Base-by-base conservation (phyloP, 2,888 invertebrate genomes). In the Pimpla rufipes region DNA sequence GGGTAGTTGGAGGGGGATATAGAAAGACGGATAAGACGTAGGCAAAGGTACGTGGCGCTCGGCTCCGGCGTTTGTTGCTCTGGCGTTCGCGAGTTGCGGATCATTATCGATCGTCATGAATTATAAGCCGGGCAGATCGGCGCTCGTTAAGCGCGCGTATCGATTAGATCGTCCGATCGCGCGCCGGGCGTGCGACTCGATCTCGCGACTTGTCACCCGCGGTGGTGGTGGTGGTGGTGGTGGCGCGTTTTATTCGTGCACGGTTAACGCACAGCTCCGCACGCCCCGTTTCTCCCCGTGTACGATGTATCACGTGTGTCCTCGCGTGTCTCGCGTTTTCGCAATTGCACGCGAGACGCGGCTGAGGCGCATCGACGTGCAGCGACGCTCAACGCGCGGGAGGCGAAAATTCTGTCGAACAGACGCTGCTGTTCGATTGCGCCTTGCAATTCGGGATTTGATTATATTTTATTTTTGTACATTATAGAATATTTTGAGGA, bases 71-170 rank as follows among this genome's bases (percentile, higher is more conserved):
- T 62, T 68, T 66, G 70, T 57, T 71, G 77, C 64, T 77, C 64
- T 50, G 70, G 74, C 74, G n/a, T 77, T 82, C 29, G 62, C n/a
- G n/a, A n/a, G n/a, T 40, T 67, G 40, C 40, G 71, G 79, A 80
- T 85, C 82, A 88, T 89, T 89, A 89, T 90, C 90, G 90, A 89
- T 87, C 87, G 86, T 83, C 87, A 88, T 91, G 90, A 89, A 90
- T 91, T 90, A 87, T 88, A 87, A 81, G 66, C 71, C 74, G 79
- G 55, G 79, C 67, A 84, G 85, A 89, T 89, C 85, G 79, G 85
- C 79, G 84, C 87, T 90, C 90, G 89, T 90, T 90, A 90, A 88
- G 85, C 75, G 40, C 85, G 47, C 85, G 86, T 89, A 86, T 86
- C 88, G 88, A 89, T 90, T 88, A 87, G 89, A 89, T 89, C 88